phyloP scores from a whole-genome alignment of 1,140 invertebrate genomes.

The Campoletis sonorensis region DNA sequence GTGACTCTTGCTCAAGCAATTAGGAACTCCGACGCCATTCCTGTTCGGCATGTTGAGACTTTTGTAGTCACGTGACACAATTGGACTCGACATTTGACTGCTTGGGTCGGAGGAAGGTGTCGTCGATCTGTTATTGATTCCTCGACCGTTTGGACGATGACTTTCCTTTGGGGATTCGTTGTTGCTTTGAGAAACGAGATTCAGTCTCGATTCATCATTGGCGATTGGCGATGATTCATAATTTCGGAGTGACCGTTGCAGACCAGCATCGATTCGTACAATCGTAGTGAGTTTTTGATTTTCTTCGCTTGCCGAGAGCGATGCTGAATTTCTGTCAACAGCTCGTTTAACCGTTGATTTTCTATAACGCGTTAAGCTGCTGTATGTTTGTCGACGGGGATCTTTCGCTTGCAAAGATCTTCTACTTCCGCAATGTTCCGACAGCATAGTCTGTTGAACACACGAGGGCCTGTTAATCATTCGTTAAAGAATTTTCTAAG shows the following conservation, averaged over 20 bases:
- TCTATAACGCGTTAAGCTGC: slow-evolving; percentile 64
- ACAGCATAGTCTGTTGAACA: slow-evolving; percentile 71
- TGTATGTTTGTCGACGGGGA: slow-evolving; percentile 64
- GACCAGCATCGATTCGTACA: neutral
- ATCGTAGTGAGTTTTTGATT: slow-evolving; percentile 59
- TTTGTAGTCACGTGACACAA: slow-evolving; percentile 70
- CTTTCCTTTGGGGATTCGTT: slow-evolving; percentile 40
- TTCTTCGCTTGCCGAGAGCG: slow-evolving; percentile 65
- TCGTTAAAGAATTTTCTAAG: slow-evolving; percentile 21
- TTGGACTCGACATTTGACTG: slow-evolving; percentile 66
- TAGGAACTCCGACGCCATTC: slow-evolving; percentile 45
- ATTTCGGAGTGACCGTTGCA: slow-evolving; percentile 23
- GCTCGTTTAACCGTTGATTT: slow-evolving; percentile 55
- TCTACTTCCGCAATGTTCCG: slow-evolving; percentile 70
- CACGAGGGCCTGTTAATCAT: slow-evolving; percentile 48
- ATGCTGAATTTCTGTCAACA: slow-evolving; percentile 59
- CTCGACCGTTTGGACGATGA: slow-evolving; percentile 56
- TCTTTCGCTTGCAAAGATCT: slow-evolving; percentile 57
- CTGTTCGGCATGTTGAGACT: slow-evolving; percentile 64
- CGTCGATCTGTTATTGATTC: neutral
- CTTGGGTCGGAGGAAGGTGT: slow-evolving; percentile 55
- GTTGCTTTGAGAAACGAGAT: neutral
- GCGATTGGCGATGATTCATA: neutral
- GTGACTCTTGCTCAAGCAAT: slow-evolving; percentile 52
- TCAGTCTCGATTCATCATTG: slow-evolving; percentile 12